Base-by-base conservation (phyloP, 1,140 invertebrate species). In the Leptinotarsa texana region DNA sequence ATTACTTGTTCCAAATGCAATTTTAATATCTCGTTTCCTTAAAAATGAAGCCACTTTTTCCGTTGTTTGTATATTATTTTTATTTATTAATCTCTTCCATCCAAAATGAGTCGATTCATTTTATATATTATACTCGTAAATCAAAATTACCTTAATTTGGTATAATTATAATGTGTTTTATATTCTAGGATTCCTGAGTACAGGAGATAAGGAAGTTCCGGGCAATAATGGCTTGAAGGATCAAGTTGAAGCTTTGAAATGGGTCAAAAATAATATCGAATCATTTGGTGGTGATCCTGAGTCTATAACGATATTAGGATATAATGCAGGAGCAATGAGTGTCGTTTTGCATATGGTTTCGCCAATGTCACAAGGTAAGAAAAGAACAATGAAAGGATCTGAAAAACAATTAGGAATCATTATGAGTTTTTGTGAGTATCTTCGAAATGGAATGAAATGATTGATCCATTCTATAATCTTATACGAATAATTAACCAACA, bases 201-300 rank as follows among this genome's bases (percentile, higher is more conserved):
- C 90, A 0, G 91, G 90, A 4, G 91, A 91, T 72, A 84, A 87
- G 13, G 81, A 88, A 61, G 88, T 90, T 1, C 88, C 91, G 0
- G 93, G 93, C 17, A 94, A 95, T 81, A 89, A 90, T 82, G 93
- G 92, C 0, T 84, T 94, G 27, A 92, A 92, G 82, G 94, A 95
- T 85, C 92, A 94, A 85, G 90, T 93, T 3, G 83, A 87, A 48
- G 91, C 92, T 0, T 81, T 95, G 2, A 87, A 89, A 42, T 96
- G 93, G 93, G 86, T 95, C 0, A 88, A 91, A 80, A 81, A 90
- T 24, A 93, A 95, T 79, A 93, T 95, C 47, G 87, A 80, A 2
- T 82, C 87, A 0, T 95, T 95, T 82, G 93, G 93, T 2, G 94
- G 94, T 1, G 92, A 96, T 86, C 88, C 92, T 0, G 86, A 88